phyloP scores from a whole-genome alignment of 1,140 invertebrate species.

The Oryctes rhinoceros region DNA sequence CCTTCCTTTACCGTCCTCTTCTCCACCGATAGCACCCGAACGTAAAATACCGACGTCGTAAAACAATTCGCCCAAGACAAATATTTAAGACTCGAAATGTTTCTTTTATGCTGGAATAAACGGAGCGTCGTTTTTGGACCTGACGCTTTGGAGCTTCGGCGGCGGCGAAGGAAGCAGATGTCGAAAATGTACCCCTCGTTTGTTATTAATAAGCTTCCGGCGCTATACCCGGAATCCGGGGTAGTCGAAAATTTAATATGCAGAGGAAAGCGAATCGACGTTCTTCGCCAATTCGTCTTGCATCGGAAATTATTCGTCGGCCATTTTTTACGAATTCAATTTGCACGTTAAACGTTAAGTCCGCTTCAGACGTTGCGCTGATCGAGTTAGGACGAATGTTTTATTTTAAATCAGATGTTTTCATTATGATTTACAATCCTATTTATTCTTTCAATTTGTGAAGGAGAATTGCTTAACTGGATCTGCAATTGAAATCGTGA shows the following conservation, averaged over 20 bases:
- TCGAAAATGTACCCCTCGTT: slow-evolving; percentile 1
- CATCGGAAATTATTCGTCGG: slow-evolving; percentile 1
- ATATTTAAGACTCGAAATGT: slow-evolving; percentile 14
- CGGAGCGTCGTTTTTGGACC: not conserved
- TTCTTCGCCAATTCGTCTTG: not conserved
- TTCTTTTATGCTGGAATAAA: slow-evolving; percentile 15
- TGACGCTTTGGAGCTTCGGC: not conserved
- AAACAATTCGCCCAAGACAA: slow-evolving; percentile 18
- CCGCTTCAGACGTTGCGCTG: not conserved
- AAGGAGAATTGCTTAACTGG: too few relatives aligned
- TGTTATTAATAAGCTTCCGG: slow-evolving; percentile 21
- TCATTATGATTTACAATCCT: not conserved
- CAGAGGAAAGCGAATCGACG: not conserved
- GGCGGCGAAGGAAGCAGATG: not conserved
- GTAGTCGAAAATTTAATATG: slow-evolving; percentile 10
- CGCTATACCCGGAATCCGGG: not conserved
- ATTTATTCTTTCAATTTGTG: too few relatives aligned
- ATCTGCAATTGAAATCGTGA: too few relatives aligned
- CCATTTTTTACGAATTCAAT: slow-evolving; percentile 14
- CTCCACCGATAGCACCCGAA: too few relatives aligned
- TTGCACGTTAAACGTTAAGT: not conserved
- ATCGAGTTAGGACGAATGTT: not conserved
- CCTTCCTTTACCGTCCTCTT: too few relatives aligned
- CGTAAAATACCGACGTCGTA: not conserved
- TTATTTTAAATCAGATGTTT: not conserved